These are phyloP conservation scores for Ophioninae sp. DNA, from an alignment of 2,888 invertebrate species.

Conservation along the genomic window DNA sequence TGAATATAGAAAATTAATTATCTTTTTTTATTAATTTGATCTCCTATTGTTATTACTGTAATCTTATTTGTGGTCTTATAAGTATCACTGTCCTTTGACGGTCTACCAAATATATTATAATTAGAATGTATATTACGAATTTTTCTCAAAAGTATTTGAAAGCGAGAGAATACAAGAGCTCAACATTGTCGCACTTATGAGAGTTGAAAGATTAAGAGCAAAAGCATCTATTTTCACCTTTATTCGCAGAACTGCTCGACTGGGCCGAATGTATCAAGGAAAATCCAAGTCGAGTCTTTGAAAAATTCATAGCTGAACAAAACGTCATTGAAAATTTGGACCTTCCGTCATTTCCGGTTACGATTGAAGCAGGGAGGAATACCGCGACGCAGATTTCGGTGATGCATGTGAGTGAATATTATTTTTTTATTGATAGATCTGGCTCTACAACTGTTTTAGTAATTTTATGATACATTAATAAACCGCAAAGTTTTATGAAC, in stretches of 20 bases:
- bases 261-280: slow-evolving; percentile 63
- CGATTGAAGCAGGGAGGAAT: slow-evolving; percentile 66
- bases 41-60: not conserved
- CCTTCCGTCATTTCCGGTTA: slow-evolving; percentile 70
- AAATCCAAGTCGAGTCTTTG: slow-evolving; percentile 54
- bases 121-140: not conserved
- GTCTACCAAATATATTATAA: too few relatives aligned
- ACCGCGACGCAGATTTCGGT: slow-evolving; percentile 70
- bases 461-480: slow-evolving; percentile 5
- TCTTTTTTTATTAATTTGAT: not conserved
- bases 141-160: not conserved
- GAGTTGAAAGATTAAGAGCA: not conserved
- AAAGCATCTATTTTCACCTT: not conserved
- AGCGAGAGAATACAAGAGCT: not conserved
- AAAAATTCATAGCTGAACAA: slow-evolving; percentile 70
- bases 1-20: not conserved
- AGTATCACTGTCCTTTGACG: too few relatives aligned
- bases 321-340: slow-evolving; percentile 71
- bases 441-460: not conserved
- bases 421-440: slow-evolving; percentile 11
- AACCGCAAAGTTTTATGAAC: not conserved
- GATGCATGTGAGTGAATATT: slow-evolving; percentile 66
- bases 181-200: not conserved
- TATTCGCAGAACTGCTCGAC: slow-evolving; percentile 71
- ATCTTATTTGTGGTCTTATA: too few relatives aligned